Conservation (phyloP, 2,888 invertebrate genomes). For the Lagria hirta region DNA sequence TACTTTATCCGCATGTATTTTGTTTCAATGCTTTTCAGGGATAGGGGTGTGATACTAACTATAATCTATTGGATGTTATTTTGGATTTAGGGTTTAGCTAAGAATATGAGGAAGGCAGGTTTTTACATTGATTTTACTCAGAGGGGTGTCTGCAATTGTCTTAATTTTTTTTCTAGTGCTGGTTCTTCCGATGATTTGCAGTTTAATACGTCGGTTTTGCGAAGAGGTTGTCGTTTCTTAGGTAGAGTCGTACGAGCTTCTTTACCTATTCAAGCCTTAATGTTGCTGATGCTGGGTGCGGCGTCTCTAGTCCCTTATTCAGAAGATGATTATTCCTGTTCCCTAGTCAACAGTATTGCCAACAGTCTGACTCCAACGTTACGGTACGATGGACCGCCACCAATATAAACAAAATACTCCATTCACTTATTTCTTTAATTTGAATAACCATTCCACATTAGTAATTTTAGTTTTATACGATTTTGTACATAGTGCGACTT, state of each 20-base stretch:
- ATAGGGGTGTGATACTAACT: too few species aligned
- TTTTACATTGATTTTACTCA: too few species aligned
- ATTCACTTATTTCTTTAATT: constrained; percentile 14
- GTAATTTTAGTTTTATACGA: constrained; percentile 29
- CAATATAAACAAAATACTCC: constrained; percentile 62
- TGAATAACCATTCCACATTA: constrained; percentile 35
- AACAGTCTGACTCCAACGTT: constrained; percentile 86
- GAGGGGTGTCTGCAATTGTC: too few species aligned
- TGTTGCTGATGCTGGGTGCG: constrained; percentile 89
- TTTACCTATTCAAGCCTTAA: constrained; percentile 90
- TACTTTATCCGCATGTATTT: too few species aligned
- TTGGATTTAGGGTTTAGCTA: too few species aligned
- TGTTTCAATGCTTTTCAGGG: too few species aligned
- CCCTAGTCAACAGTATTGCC: constrained; percentile 80
- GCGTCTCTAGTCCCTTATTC: constrained; percentile 89
- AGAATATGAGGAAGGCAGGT: too few species aligned
- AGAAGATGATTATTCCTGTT: constrained; percentile 82
- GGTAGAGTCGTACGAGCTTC: constrained; percentile 89
- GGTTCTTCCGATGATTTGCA: constrained; percentile 47
- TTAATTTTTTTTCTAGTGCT: constrained; percentile 44
- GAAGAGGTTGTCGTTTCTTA: constrained; percentile 80
- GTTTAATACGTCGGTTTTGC: constrained; percentile 66
- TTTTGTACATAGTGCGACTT: constrained; percentile 30
- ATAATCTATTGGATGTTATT: too few species aligned
- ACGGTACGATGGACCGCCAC: constrained; percentile 89